phyloP scores from a whole-genome alignment of 2,888 invertebrate species.

The Achlya flavicornis region DNA sequence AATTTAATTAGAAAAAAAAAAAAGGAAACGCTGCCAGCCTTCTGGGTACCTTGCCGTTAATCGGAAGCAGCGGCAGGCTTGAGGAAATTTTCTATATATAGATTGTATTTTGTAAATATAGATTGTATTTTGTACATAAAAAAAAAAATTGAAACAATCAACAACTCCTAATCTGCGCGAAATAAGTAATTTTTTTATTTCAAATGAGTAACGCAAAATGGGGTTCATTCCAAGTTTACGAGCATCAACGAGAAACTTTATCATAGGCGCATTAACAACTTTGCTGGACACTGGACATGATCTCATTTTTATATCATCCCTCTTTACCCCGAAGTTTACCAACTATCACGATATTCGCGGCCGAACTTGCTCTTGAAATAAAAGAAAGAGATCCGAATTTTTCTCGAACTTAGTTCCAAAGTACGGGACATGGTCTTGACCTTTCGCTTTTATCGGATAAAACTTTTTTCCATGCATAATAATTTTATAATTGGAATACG shows the following conservation, averaged over 20 bases:
- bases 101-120: too few relatives aligned
- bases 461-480: background rate
- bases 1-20: too few relatives aligned
- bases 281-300: slow-evolving; percentile 11
- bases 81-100: too few relatives aligned
- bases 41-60: too few relatives aligned
- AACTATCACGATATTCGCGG: slow-evolving; percentile 20
- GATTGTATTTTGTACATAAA: too few relatives aligned
- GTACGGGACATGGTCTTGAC: background rate
- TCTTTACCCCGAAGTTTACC: slow-evolving; percentile 20
- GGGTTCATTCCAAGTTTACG: slow-evolving; percentile 1
- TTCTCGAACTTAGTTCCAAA: background rate
- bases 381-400: slow-evolving; percentile 14
- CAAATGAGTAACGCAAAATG: background rate
- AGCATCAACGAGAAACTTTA: background rate
- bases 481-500: background rate
- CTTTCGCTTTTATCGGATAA: background rate
- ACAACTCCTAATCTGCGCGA: too few relatives aligned
- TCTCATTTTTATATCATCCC: slow-evolving; percentile 27
- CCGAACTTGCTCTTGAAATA: slow-evolving; percentile 12
- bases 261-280: slow-evolving; percentile 6
- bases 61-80: too few relatives aligned
- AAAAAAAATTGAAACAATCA: too few relatives aligned
- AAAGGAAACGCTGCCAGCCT: too few relatives aligned
- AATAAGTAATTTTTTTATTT: background rate